Base-by-base conservation (phyloP, 2,888 invertebrate species). In the Lasioglossum leucozonium region DNA sequence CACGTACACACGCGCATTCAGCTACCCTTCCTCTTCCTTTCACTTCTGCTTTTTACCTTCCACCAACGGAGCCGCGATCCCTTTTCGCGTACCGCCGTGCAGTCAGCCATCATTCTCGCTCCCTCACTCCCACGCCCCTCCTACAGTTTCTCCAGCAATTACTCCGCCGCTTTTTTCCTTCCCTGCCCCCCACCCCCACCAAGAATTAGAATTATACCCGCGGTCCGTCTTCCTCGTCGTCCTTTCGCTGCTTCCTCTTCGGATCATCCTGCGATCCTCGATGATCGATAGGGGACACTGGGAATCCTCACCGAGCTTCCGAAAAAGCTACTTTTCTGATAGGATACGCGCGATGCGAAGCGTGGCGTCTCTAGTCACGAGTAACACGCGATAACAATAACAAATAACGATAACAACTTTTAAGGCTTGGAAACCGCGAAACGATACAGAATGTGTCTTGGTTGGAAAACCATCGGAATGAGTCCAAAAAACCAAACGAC, bases 71-170 rank as follows among this genome's bases (percentile, higher is more conserved):
- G 18, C 86, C 75, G 69, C 79, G 71, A 81, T 73, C 86, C 81
- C 85, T 79, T 83, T 83, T 85, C 79, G 77, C 81, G 37, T 77
- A 81, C 75, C 58, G 47, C 44, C 78, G 58, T 67, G 73, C 77
- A 85, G 80, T 74, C 84, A 77, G 55, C 87, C 77, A 73, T 87
- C 86, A 77, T 37, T 79, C n/a, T n/a, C 76, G 55, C 74, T 62
- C 79, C 81, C 79, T 62, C n/a, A n/a, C 77, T 26, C 16, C 77
- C 77, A 77, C 82, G 78, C 65, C 77, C 18, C 51, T 44, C 51
- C 22, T 62, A 42, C 87, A 87, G 87, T 92, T 94, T 93, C 94
- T 92, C 92, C 92, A 90, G 91, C 93, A 93, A 94, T 94, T 94
- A 94, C 91, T 92, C 89, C 87, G 81, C 86, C 90, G 89, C 88